Evolutionary conservation across 2,113 vertebrate genomes (phyloP), one percentile per base, ranked within the genome.

Genomic region (Brienomyrus brachyistius): DNA sequence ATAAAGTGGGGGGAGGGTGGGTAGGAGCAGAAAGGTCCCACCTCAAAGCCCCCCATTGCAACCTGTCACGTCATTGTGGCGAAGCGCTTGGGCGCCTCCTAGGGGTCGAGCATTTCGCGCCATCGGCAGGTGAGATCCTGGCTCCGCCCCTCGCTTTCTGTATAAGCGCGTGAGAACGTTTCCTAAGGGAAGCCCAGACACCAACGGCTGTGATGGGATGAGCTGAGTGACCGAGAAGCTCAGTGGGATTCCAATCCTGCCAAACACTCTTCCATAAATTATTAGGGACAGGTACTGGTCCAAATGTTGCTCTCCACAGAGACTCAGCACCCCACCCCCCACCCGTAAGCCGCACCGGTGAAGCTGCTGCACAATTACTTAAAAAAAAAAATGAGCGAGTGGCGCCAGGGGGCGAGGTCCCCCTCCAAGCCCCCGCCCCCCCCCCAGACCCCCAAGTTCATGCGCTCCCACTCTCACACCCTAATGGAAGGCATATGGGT

Each of bases 311-410:
- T 92, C 93, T 90, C 93, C 89, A 92, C 88, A 86, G 91, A 91
- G 91, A 92, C 90, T 84, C 70, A 90, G 91, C 92, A 90, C 91
- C 89, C 91, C 90, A 86, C 82, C 83, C 87, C 40, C 40, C 40
- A 40, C 40, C 40, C 2, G 40, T 1, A 40, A 40, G 40, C 40
- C 40, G 40, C 40, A 2, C 40, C 40, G 40, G 40, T 40, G 11
- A 82, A 90, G 56, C 83, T 89, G 51, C 93, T 94, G 91, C 91
- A 91, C 92, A 95, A 94, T 95, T 92, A 93, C 91, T 90, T 93
- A 89, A 92, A 89, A 43, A 15, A 89, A 92, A 94, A 86, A 93
- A 91, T 23, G 10, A 5, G 47, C 13, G 88, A 31, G 19, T 11
- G 31, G 77, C 23, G 40, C 27, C 11, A 1, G 74, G 35, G 27